Percentiles rank a stretch among this genome's conserved stretches.
phyloP scores from a whole-genome alignment of 2,113 vertebrate species.

The Corynorhinus townsendii region DNA sequence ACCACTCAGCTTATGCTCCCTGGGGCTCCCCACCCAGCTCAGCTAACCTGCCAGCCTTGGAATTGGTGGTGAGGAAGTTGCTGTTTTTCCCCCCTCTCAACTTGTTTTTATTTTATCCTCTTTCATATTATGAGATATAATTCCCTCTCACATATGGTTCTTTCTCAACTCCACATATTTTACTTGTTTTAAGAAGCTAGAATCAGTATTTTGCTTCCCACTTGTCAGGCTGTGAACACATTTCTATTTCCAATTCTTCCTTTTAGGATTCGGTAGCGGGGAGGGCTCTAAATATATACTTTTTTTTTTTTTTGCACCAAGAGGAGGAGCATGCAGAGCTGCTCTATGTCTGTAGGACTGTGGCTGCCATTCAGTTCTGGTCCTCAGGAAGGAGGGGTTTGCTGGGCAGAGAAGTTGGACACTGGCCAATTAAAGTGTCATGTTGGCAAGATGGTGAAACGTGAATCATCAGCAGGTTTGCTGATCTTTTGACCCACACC shows the following conservation, averaged over 20 bases:
- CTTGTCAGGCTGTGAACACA: conserved; percentile 20
- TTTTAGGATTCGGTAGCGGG: background rate
- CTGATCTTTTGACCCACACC: conserved; percentile 28
- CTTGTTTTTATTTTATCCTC: background rate
- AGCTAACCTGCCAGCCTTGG: background rate
- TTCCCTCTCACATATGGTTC: background rate
- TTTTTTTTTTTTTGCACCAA: background rate
- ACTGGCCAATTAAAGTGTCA: conserved; percentile 36
- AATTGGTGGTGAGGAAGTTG: background rate
- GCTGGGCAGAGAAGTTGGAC: conserved; percentile 28
- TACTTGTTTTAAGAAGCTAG: conserved; percentile 39
- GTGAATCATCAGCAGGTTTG: conserved; percentile 45
- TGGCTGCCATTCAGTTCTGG: background rate
- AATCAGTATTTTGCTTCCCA: conserved; percentile 51
- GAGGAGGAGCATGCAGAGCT: background rate
- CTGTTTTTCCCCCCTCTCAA: background rate
- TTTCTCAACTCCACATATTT: conserved; percentile 19
- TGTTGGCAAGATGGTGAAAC: conserved; percentile 14
- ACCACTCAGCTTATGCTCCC: background rate
- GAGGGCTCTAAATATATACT: background rate
- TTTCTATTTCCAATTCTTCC: conserved; percentile 59
- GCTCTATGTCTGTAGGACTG: background rate
- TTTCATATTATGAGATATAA: background rate
- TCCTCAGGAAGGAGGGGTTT: background rate
- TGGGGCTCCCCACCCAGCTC: background rate